phyloP scores from a whole-genome alignment of 2,113 vertebrate genomes.

The Spermophilus dauricus region DNA sequence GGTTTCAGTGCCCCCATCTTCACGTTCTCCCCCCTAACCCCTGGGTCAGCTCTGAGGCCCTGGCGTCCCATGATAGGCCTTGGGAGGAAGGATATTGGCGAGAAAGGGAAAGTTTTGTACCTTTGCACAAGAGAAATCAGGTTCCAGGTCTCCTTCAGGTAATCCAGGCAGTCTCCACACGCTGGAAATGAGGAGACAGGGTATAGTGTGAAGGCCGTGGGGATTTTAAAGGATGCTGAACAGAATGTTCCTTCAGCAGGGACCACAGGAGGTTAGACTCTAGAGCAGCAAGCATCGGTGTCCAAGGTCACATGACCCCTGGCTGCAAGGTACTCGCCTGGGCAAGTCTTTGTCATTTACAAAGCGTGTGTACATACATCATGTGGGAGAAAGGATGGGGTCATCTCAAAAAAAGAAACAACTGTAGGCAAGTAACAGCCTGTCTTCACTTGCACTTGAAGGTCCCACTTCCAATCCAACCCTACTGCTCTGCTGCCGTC shows the following conservation, averaged over 20 bases:
- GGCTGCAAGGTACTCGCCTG: not conserved
- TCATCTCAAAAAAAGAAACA: not conserved
- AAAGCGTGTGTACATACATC: not conserved
- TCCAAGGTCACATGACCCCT: not conserved
- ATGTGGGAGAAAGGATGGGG: not conserved
- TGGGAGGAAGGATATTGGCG: not conserved
- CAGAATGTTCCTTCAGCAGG: not conserved
- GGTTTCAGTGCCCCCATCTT: no score
- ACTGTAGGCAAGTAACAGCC: not conserved
- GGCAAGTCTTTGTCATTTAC: not conserved
- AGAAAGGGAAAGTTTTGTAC: not conserved
- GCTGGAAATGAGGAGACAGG: conserved; percentile 5
- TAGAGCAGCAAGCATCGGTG: not conserved
- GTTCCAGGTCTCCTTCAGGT: not conserved
- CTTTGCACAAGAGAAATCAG: not conserved
- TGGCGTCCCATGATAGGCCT: not conserved
- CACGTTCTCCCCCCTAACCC: not conserved
- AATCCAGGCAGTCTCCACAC: not conserved
- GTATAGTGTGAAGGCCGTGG: not conserved
- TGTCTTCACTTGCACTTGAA: not conserved
- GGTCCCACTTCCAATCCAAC: not conserved
- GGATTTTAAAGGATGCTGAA: not conserved
- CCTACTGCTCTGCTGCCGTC: not conserved
- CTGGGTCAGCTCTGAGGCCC: not conserved
- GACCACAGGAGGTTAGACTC: not conserved